Conservation (phyloP, 2,888 invertebrate genomes). For the Dolomedes plantarius region DNA sequence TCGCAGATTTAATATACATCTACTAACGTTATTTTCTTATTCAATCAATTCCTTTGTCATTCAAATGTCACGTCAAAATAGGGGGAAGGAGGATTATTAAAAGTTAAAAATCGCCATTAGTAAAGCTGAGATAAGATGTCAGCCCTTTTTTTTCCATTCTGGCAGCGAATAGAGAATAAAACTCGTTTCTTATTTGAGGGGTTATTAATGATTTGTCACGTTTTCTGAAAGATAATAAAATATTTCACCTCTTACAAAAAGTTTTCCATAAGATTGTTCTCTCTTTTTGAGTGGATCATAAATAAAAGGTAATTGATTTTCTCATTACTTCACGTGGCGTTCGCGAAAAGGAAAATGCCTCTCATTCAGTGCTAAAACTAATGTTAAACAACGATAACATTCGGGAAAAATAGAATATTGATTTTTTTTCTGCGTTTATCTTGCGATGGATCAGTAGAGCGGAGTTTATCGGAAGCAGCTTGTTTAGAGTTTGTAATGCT, state of each 20-base stretch:
- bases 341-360: no score
- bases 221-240: neutral
- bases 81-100: neutral
- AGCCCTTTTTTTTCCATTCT: neutral
- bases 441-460: no score
- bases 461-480: no score
- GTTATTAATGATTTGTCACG: neutral
- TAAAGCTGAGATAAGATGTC: neutral
- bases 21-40: neutral
- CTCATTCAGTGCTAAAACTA: no score
- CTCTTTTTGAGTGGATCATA: neutral
- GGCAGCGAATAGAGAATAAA: no score
- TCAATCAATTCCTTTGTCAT: neutral
- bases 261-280: neutral
- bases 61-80: neutral
- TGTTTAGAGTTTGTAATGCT: no score
- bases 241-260: neutral
- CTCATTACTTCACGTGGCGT: neutral
- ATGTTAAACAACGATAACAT: no score
- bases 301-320: slow-evolving; percentile 4
- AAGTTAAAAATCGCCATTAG: neutral
- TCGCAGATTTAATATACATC: neutral
- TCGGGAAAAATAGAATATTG: no score
- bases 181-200: no score
- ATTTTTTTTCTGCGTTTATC: no score